A percentile compares a stretch with the other conserved stretches of the same genome.
phyloP scores from a whole-genome alignment of 1,140 invertebrate species.

The Drosophila ironensis region DNA sequence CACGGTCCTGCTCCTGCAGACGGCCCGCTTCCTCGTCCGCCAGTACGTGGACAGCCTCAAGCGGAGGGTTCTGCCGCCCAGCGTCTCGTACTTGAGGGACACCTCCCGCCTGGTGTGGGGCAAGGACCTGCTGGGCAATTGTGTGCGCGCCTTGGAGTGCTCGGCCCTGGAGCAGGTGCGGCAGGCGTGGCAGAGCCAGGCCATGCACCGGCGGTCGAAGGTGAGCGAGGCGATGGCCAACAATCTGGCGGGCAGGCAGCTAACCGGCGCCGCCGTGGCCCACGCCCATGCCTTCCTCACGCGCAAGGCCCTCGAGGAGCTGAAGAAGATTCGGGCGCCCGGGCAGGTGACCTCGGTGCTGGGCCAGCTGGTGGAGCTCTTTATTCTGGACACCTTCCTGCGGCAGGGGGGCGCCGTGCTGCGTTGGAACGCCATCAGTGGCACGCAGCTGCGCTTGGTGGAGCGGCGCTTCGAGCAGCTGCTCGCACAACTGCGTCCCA shows the following conservation, averaged over 20 bases:
- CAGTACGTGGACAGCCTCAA: constrained; percentile 82
- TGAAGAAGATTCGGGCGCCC: constrained; percentile 71
- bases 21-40: constrained; percentile 91
- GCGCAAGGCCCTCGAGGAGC: constrained; percentile 84
- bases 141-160: constrained; percentile 52
- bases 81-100: constrained; percentile 79
- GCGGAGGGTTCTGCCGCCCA: constrained; percentile 83
- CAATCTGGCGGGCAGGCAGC: constrained; percentile 91
- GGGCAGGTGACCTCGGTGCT: constrained; percentile 84
- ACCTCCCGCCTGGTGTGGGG: constrained; percentile 40
- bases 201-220: constrained; percentile 83
- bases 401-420: constrained; percentile 89
- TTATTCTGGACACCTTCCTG: constrained; percentile 88
- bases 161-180: constrained; percentile 87
- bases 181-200: constrained; percentile 82
- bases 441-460: constrained; percentile 85
- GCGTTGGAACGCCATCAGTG: constrained; percentile 85
- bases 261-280: constrained; percentile 87
- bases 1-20: constrained; percentile 94
- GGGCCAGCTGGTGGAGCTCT: constrained; percentile 88
- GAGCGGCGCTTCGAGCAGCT: constrained; percentile 87
- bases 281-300: constrained; percentile 90
- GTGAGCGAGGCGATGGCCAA: constrained; percentile 88
- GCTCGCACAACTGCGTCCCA: constrained; percentile 88
- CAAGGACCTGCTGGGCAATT: constrained; percentile 28